Base-by-base conservation (phyloP, 1,140 invertebrate species). In the Agrilus planipennis region DNA sequence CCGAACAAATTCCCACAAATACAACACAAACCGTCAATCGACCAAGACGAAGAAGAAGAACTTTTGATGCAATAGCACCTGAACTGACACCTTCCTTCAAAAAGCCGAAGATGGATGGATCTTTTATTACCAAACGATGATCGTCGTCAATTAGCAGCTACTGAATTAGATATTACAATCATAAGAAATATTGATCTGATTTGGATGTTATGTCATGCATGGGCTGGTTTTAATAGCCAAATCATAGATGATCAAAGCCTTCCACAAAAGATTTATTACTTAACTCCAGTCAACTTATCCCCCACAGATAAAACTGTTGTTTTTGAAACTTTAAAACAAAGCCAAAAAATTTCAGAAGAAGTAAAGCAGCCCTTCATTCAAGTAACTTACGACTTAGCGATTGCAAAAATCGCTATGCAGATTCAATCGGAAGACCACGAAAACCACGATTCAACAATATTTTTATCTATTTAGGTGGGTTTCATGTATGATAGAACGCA, bases 401-500 rank as follows among this genome's bases (percentile, higher is more conserved):
- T 61, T 32, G 63, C 61, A n/a, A 65, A 64, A 55, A 38, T 58
- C 5, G 61, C 57, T 14, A 31, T 59, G 10, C 51, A 61, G 52
- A 60, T 65, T 36, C 60, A 65, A 54, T 40, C 38, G 5, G 43
- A 36, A n/a, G 56, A 65, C n/a, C n/a, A n/a, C n/a, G n/a, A 48
- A 45, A 45, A 15, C n/a, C n/a, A n/a, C 32, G 4, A 27, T 65
- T 58, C 50, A 39, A 64, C 28, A 62, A 64, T 39, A 29, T 70
- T 34, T 70, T 69, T 45, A 65, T 70, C 20, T 58, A 67, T 46
- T 42, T 68, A n/a, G n/a, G n/a, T n/a, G n/a, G n/a, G n/a, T n/a
- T 70, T 44, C 68, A 70, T 45, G 57, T n/a, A n/a, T n/a, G n/a
- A n/a, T n/a, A n/a, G n/a, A n/a, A n/a, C n/a, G n/a, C n/a, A n/a